phyloP scores from a whole-genome alignment of 2,888 invertebrate genomes.

The Acanthosoma haemorrhoidale region DNA sequence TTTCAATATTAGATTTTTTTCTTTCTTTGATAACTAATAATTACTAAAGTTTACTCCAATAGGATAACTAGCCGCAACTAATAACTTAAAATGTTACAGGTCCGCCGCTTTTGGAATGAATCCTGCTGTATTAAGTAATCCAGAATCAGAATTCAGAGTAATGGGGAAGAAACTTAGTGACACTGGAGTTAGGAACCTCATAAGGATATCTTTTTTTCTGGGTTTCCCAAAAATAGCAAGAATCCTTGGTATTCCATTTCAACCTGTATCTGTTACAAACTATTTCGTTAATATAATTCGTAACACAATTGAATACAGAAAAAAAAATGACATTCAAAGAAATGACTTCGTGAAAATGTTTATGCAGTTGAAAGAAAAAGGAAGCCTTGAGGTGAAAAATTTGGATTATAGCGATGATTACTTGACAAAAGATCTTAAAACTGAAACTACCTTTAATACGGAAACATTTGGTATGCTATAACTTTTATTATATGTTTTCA shows the following conservation, averaged over 20 bases:
- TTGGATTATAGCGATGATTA: constrained; percentile 12
- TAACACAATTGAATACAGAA: constrained; percentile 41
- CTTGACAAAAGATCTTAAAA: not conserved
- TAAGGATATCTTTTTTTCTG: not conserved
- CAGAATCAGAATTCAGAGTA: constrained; percentile 18
- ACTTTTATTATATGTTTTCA: not conserved
- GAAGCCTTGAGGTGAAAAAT: constrained; percentile 11
- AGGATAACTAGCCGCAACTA: too few relatives aligned
- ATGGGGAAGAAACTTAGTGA: constrained; percentile 17
- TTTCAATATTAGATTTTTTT: too few relatives aligned
- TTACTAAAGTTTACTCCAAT: too few relatives aligned
- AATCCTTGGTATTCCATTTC: not conserved
- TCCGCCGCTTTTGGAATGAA: constrained; percentile 24
- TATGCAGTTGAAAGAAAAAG: constrained; percentile 27
- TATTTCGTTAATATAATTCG: constrained; percentile 42
- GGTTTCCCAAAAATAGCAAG: not conserved
- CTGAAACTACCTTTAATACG: not conserved
- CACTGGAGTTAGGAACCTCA: not conserved
- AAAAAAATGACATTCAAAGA: constrained; percentile 40
- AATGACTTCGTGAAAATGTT: constrained; percentile 41
- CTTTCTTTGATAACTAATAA: too few relatives aligned
- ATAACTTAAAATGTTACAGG: constrained; percentile 10
- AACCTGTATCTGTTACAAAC: not conserved
- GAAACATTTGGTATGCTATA: not conserved
- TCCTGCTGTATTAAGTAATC: constrained; percentile 8